Percentiles rank a stretch among this genome's conserved stretches.
Conservation (phyloP, 2,888 invertebrate species). For the Peribatodes rhomboidaria region DNA sequence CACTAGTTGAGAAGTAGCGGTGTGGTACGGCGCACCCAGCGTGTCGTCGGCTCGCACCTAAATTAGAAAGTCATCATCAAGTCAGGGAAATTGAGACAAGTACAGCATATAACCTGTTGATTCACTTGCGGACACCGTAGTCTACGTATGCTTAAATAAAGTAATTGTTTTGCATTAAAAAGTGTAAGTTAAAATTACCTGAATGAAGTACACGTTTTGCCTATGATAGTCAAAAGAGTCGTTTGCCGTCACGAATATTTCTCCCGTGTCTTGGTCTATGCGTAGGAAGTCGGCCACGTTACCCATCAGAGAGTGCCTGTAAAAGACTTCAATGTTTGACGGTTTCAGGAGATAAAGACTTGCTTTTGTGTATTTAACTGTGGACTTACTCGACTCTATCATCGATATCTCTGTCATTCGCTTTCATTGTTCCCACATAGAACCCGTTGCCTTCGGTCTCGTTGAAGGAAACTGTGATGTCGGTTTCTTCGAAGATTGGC, state of each 20-base stretch:
- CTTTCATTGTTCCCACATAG: constrained; percentile 83
- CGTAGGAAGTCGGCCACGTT: constrained; percentile 71
- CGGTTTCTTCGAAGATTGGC: constrained; percentile 85
- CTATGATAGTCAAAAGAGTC: constrained; percentile 88
- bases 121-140: too few species aligned
- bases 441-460: constrained; percentile 85
- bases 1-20: constrained; percentile 83
- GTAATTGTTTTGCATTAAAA: neutral
- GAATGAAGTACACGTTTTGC: constrained; percentile 83
- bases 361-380: neutral
- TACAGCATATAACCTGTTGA: too few species aligned
- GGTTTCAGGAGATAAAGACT: neutral
- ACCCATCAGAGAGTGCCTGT: constrained; percentile 86
- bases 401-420: constrained; percentile 87
- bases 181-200: constrained; percentile 62
- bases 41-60: constrained; percentile 81
- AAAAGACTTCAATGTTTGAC: constrained; percentile 7
- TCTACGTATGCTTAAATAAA: too few species aligned
- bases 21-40: constrained; percentile 75
- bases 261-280: constrained; percentile 86
- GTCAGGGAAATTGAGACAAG: neutral
- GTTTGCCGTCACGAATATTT: constrained; percentile 82
- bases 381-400: constrained; percentile 87
- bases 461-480: constrained; percentile 71
- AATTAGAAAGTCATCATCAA: constrained; percentile 1